Base-by-base conservation (phyloP, 2,888 invertebrate genomes). In the Ophraella communa region DNA sequence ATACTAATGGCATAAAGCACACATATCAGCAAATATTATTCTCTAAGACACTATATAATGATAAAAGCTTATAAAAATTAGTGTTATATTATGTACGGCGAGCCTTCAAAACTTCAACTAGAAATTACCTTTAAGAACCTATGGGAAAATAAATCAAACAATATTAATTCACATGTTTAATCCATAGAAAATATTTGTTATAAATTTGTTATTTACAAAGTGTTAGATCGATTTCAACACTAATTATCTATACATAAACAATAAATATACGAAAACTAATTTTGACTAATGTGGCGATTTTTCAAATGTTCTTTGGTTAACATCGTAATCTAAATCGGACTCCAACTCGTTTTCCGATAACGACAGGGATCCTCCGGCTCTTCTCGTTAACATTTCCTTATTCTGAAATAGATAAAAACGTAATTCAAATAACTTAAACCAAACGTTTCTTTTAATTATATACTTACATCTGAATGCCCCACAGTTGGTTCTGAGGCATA, bases 401-500 rank as follows among this genome's bases (percentile, higher is more conserved):
- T 60, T 66, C 62, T 67, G 49, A 64, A 65, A 52, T 52, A 67
- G 18, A 30, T 10, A 10, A 30, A 10, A 30, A 30, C 1, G 10
- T 30, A 30, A 1, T 30, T 27, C 10, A 27, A 27, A 27, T 2
- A 4, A 27, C 30, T 7, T 10, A 30, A 24, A 17, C 4, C 51
- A 44, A 57, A 45, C 35, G 35, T 55, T 78, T n/a, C n/a, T n/a
- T n/a, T n/a, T n/a, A n/a, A n/a, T n/a, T n/a, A n/a, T n/a, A n/a
- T n/a, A n/a, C 79, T 77, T 79, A 86, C 86, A 73, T 86, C 84
- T 51, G 72, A 73, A 65, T 85, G 79, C 59, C 86, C 86, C 60
- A 84, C 85, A 7, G 89, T 88, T 57, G 94, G 94, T 82, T 95
- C 95, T 0, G 94, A 94, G 10, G 91, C 93, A 79, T 95, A 95